Evolutionary conservation across 2,113 vertebrate genomes (phyloP), one percentile per base, ranked within the genome.

Genomic region (Heliornis fulica): DNA sequence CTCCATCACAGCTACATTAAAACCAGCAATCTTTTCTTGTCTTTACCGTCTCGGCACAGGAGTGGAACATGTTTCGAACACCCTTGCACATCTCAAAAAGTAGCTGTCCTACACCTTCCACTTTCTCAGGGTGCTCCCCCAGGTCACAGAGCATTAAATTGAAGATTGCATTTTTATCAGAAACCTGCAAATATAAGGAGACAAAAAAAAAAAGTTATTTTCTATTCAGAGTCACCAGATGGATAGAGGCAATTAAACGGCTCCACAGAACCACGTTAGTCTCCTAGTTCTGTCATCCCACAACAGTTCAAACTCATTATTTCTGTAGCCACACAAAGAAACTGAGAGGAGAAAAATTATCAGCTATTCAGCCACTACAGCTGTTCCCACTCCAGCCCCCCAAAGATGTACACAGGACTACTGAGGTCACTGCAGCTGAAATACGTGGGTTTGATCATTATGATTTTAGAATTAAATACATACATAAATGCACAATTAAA

Each of bases 61-160:
- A 99, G 93, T 99, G 99, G 93, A 99, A 99, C 99, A 99, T 99
- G 91, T 98, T 98, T 92, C 98, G 97, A 93, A 99, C 99, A 61
- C 99, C 99, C 98, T 98, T 99, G 97, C 99, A 99, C 98, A 99
- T 99, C 96, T 99, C 98, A 93, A 99, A 99, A 77, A 99, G 97
- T 85, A 99, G 98, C 83, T 98, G 99, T 59, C 99, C 99, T 13
- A 98, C 98, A 86, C 99, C 99, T 96, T 98, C 98, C 7, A 97
- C 98, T 84, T 99, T 99, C 90, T 98, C 97, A 0, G 98, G 98
- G 83, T 99, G 98, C 68, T 98, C 95, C 41, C 96, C 95, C 87
- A 99, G 96, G 90, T 99, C 99, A 79, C 83, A 26, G 60, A 99
- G 98, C 97, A 99, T 98, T 79, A 98, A 97, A 72, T 97, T 98